Base-by-base conservation (phyloP, 1,140 invertebrate genomes). In the Nasonia giraulti region DNA sequence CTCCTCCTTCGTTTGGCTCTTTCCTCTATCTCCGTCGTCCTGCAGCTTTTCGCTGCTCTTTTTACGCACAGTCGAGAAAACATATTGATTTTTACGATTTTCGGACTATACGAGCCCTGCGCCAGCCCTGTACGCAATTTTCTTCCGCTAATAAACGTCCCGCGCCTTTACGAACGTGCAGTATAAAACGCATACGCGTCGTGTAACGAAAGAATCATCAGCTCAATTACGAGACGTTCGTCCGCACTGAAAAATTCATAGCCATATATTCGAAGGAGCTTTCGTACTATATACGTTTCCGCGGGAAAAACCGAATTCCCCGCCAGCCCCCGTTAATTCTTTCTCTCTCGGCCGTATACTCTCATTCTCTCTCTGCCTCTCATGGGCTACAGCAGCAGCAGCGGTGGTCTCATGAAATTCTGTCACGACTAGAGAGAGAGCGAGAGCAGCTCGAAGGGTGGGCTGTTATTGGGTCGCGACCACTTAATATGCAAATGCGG, bases 401-500 rank as follows among this genome's bases (percentile, higher is more conserved):
- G 68, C 2, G 23, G 62, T 44, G n/a, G 20, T 40, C 83, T 85
- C 83, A 85, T 80, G 78, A 85, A 85, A 85, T 85, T 80, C 83
- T 85, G 83, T 80, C 83, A 85, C 78, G 83, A 79, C 14, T n/a
- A 62, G 55, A 62, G 55, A 62, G 27, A 62, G 20, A n/a, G 55
- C 55, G 55, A 62, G 71, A 40, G 71, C 12, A 86, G 85, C 69
- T 80, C 14, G 17, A 75, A 50, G 62, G 71, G 83, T 85, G 89
- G 85, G 87, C 77, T 92, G 89, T 92, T 92, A 92, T 93, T 91
- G 91, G 91, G 91, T 91, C 90, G 91, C 87, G 90, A 90, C 89
- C 91, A 93, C 92, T 92, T 93, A 92, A 93, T 92, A 92, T 93
- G 91, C 89, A 92, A 93, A 93, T 93, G 89, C 86, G 89, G 69